Evolutionary conservation across 1,140 invertebrate genomes (phyloP).

Genomic region (Drosophila gunungcola): DNA sequence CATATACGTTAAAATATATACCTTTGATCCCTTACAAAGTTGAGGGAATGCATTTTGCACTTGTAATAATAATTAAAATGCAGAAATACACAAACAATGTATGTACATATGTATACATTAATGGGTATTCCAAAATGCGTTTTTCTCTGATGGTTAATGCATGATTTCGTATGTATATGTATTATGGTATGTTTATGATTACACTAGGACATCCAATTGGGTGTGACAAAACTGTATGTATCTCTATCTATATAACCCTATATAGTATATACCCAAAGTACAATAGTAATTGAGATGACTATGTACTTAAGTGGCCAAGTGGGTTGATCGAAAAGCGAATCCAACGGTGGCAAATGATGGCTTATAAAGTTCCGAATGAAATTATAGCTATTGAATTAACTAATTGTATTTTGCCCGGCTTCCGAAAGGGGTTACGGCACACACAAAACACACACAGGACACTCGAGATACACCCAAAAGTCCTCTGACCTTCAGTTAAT

Average conservation of each 20-base stretch:
- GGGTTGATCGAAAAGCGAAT: slow-evolving; percentile 3
- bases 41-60: neutral
- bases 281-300: too few relatives aligned
- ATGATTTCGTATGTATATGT: neutral
- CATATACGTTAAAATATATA: too few relatives aligned
- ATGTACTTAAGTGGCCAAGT: slow-evolving; percentile 35
- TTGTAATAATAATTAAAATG: slow-evolving; percentile 5
- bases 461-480: neutral
- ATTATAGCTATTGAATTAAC: slow-evolving; percentile 73
- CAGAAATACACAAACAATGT: neutral
- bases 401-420: slow-evolving; percentile 56
- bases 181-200: slow-evolving; percentile 47
- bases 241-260: neutral
- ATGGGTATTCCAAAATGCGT: neutral
- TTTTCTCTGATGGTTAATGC: slow-evolving; percentile 21
- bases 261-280: neutral
- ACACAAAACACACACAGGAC: neutral
- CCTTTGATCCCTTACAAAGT: neutral
- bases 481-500: slow-evolving; percentile 6
- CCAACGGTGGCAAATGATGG: slow-evolving; percentile 42
- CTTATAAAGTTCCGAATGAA: slow-evolving; percentile 60
- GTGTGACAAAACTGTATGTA: slow-evolving; percentile 27
- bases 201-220: slow-evolving; percentile 44
- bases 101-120: neutral
- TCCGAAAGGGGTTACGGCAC: neutral